A percentile compares a stretch with the other conserved stretches of the same genome.
These are phyloP conservation scores for Bradypodion ventrale DNA, from an alignment of 2,797 vertebrate species.

Conservation along the genomic window DNA sequence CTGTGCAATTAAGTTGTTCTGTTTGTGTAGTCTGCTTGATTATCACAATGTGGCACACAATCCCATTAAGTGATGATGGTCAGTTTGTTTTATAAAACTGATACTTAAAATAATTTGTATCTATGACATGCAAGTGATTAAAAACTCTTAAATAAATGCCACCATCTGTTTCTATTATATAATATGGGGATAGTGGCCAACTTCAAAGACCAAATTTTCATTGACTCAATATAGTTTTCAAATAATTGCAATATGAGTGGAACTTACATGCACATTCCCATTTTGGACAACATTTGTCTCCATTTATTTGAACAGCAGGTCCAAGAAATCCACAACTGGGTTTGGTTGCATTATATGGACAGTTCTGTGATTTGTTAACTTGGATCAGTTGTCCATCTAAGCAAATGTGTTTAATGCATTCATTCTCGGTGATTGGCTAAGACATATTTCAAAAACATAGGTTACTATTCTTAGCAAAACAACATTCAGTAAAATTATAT, in stretches of 20 bases:
- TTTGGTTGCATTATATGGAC: slow-evolving; percentile 81
- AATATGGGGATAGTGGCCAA: not conserved
- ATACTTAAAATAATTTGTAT: not conserved
- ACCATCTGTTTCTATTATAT: not conserved
- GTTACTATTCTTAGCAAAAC: slow-evolving; percentile 53
- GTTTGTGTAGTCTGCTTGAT: not conserved
- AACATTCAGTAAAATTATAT: not conserved
- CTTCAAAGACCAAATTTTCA: not conserved
- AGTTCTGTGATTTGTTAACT: slow-evolving; percentile 92
- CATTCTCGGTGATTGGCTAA: slow-evolving; percentile 82
- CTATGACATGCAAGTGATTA: not conserved
- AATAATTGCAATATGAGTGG: slow-evolving; percentile 20
- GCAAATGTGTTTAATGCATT: slow-evolving; percentile 92
- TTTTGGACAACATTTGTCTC: slow-evolving; percentile 93
- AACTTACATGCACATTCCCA: slow-evolving; percentile 98
- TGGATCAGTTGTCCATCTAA: slow-evolving; percentile 89
- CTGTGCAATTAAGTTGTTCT: not conserved
- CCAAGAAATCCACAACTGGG: slow-evolving; percentile 92
- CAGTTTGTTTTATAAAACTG: not conserved
- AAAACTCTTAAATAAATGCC: accelerated
- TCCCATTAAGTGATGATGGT: not conserved
- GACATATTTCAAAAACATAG: slow-evolving; percentile 69
- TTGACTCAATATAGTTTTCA: slow-evolving; percentile 6
- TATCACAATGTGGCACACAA: not conserved
- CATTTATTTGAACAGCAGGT: slow-evolving; percentile 86